Conservation (phyloP, 2,888 invertebrate species). For the Ashinkailepas kermadecensis region DNA sequence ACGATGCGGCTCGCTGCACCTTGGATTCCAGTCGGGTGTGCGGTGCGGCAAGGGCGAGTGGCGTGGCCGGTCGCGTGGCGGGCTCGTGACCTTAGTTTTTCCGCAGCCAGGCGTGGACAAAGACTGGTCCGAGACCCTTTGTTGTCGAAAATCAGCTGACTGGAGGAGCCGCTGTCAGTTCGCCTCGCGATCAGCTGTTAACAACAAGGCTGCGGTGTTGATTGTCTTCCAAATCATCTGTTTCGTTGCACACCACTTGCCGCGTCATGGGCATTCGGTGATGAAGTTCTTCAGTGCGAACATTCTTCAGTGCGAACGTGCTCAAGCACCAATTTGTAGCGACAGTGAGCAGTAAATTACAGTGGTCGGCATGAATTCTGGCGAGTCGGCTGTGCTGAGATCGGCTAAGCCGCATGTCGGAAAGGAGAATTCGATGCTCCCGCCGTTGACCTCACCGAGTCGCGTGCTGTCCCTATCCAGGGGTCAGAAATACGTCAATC, state of each 20-base stretch:
- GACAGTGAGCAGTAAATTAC: background rate
- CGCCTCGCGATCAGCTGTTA: background rate
- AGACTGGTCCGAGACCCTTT: background rate
- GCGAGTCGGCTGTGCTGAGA: constrained; percentile 7
- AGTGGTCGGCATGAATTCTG: background rate
- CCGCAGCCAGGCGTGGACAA: background rate
- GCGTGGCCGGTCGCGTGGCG: background rate
- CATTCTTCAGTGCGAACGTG: background rate
- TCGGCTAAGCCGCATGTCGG: constrained; percentile 5
- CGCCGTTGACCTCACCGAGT: background rate
- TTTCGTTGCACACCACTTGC: no score
- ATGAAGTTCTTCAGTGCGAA: no score
- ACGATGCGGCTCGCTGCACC: background rate
- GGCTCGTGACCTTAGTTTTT: constrained; percentile 13
- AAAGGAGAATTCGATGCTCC: background rate
- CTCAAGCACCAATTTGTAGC: background rate
- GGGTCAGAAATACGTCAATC: background rate
- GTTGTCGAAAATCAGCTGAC: background rate
- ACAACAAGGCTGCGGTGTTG: background rate
- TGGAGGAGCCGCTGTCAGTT: background rate
- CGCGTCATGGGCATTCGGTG: background rate
- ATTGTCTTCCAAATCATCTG: constrained; percentile 7
- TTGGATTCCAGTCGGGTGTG: background rate
- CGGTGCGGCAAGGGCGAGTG: background rate
- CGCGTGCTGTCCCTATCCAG: background rate